Evolutionary conservation across 1,140 invertebrate species (phyloP).

Genomic region (Caenorhabditis briggsae): DNA sequence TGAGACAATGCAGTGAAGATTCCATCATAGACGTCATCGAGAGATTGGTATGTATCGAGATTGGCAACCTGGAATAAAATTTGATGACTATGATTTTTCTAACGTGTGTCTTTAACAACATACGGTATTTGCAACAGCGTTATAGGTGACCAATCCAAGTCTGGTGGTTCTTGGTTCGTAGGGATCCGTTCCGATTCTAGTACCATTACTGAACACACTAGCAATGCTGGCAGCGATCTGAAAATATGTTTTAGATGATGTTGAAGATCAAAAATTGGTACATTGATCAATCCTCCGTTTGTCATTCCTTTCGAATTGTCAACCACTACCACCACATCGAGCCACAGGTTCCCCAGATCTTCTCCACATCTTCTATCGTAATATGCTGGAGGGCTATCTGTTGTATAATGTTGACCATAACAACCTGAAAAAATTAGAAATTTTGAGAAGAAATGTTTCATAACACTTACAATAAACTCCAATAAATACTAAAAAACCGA

Average conservation of each 20-base stretch:
- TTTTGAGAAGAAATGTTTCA: background rate
- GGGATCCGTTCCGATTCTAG: background rate
- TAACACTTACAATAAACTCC: background rate
- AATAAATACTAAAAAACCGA: background rate
- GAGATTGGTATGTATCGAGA: background rate
- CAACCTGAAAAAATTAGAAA: background rate
- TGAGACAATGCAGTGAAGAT: background rate
- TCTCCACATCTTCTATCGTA: slow-evolving; percentile 11
- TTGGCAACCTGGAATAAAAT: background rate
- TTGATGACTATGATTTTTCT: too few relatives aligned
- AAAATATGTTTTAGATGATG: background rate
- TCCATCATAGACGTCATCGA: slow-evolving; percentile 23
- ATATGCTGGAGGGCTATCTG: background rate
- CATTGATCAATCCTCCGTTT: background rate
- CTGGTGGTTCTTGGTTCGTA: background rate
- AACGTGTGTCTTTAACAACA: background rate
- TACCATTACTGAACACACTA: background rate
- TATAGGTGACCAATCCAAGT: slow-evolving; percentile 15
- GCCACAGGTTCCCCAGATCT: slow-evolving; percentile 3
- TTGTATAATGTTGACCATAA: background rate
- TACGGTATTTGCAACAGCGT: background rate
- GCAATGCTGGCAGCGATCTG: slow-evolving; percentile 33
- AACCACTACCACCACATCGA: slow-evolving; percentile 7
- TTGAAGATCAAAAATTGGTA: background rate
- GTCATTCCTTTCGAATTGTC: slow-evolving; percentile 33